Evolutionary conservation across 1,140 invertebrate genomes (phyloP).

Genomic region (Apis florea): DNA sequence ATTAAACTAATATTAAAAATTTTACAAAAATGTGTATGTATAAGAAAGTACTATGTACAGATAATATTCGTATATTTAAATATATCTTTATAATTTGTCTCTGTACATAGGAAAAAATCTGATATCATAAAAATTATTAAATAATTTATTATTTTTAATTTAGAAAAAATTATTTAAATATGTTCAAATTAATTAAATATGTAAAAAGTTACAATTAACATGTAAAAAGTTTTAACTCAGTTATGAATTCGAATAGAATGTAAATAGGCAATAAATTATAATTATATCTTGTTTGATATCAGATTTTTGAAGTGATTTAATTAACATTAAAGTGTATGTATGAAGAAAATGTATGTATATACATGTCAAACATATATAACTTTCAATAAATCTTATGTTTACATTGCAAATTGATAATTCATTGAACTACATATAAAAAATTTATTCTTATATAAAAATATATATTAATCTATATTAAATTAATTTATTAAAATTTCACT

Average conservation of each 20-base stretch:
- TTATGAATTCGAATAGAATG: constrained; percentile 35
- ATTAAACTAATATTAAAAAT: constrained; percentile 24
- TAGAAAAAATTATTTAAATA: constrained; percentile 39
- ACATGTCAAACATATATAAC: constrained; percentile 47
- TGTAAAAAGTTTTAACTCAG: constrained; percentile 30
- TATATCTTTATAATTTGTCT: constrained; percentile 19
- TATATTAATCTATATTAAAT: neutral
- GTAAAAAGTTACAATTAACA: constrained; percentile 27
- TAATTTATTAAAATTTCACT: constrained; percentile 70
- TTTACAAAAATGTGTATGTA: constrained; percentile 21
- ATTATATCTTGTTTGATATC: constrained; percentile 41
- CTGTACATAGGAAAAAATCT: constrained; percentile 48
- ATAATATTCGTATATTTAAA: constrained; percentile 23
- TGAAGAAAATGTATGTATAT: constrained; percentile 39
- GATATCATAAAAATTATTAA: constrained; percentile 31
- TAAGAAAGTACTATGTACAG: constrained; percentile 42
- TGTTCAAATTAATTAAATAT: constrained; percentile 15
- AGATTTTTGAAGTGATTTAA: constrained; percentile 39
- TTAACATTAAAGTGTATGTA: constrained; percentile 46
- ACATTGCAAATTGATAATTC: constrained; percentile 9
- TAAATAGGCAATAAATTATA: constrained; percentile 39
- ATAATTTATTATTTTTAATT: constrained; percentile 32
- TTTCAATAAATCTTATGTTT: constrained; percentile 59
- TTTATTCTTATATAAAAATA: neutral
- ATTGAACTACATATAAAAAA: neutral